Evolutionary conservation across 2,113 vertebrate species (phyloP), one percentile per base, ranked within the genome.

Genomic region (Alouatta palliata): DNA sequence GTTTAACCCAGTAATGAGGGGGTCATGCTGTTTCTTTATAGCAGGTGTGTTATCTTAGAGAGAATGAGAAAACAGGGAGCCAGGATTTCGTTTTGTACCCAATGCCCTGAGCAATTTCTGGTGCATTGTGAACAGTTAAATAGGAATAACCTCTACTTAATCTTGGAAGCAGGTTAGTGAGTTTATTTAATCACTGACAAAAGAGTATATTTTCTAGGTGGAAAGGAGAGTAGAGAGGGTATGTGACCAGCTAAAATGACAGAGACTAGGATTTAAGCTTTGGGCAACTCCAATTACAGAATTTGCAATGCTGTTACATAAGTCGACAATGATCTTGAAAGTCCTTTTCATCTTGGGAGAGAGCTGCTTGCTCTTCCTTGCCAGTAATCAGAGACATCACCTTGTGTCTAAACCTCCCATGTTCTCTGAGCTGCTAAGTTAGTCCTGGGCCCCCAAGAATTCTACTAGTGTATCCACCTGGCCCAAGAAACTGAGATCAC

Each of bases 101-200:
- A 0, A 11, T 80, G 80, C 79, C 83, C 76, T 95, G 4, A 68
- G 90, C 70, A 56, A 85, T 92, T 97, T 95, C 21, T 76, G 87
- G 23, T 80, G 37, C 49, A 68, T 61, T 95, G 76, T 87, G 58
- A 91, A 84, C 45, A 83, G 77, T 54, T 73, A 85, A 97, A 35
- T 73, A 84, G 66, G 52, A 92, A 49, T 85, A 87, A 96, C 92
- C 87, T 93, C 56, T 77, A 90, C 58, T 37, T 97, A n/a, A 91
- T 90, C 84, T 90, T 40, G 76, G 56, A 68, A 95, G 68, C 52
- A 85, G n/a, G 64, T 66, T 90, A 71, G 49, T 73, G 40, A 40
- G 25, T 79, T 97, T 95, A 87, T 96, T 92, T 95, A 89, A 83
- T 84, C 88, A 76, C 89, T 58, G 54, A 91, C 66, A 56, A 80